Evolutionary conservation across 2,797 vertebrate genomes (phyloP), one percentile per base, ranked within the genome.

Genomic region (Phalloptychus januarius): DNA sequence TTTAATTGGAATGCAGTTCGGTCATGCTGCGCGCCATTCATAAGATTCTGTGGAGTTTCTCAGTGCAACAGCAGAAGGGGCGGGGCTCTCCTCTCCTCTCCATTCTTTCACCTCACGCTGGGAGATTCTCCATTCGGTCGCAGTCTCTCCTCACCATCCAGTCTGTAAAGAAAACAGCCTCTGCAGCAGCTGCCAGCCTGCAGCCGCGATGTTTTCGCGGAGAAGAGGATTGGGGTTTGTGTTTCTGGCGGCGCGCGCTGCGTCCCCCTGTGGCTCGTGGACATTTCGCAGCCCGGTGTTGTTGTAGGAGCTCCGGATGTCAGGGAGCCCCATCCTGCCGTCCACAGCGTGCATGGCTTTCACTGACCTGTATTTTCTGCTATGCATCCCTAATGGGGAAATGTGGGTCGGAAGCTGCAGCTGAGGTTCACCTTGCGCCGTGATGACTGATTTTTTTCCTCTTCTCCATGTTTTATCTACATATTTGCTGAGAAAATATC

Each of bases 21-120:
- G 70, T 8, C 72, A 7, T 7, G n/a, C 33, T 77, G 58, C 33
- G 78, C 69, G 75, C 82, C 87, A 91, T 90, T 92, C 88, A 91
- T 72, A 77, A 86, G 81, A 81, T 48, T 77, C 5, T 56, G 79
- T 40, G 78, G 87, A 84, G 77, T 86, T 85, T 79, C 75, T 80
- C 0, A 77, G 52, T 38, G 71, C 80, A 50, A 10, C 1, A 11
- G 4, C 71, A 52, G 45, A 80, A 90, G 90, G 91, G 86, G n/a
- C n/a, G 91, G 90, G 75, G 86, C 85, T 87, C 73, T 77, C 7
- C 23, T 23, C 20, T 23, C 38, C 16, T 46, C 46, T 44, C 42
- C 40, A 69, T 85, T 87, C 84, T 88, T 70, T 77, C 86, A 78
- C 84, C 85, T 90, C 85, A 40, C 40, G 45, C 80, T 69, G 81